Base-by-base conservation (phyloP, 2,888 invertebrate genomes). In the Diplolepis rosae region DNA sequence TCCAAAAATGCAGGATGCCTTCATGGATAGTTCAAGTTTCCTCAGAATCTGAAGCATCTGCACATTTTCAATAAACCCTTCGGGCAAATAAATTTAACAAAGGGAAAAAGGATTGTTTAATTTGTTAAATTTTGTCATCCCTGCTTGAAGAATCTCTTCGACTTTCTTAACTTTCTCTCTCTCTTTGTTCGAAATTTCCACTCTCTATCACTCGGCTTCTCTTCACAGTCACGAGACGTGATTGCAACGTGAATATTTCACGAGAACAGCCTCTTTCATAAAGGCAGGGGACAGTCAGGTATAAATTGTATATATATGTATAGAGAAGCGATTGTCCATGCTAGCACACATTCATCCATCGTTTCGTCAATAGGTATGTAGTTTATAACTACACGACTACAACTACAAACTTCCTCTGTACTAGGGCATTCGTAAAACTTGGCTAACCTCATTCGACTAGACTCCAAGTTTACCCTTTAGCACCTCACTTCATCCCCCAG, bases 191-290 rank as follows among this genome's bases (percentile, higher is more conserved):
- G 24, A 50, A 50, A 50, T 50, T 50, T 50, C 11, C 50, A 24
- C 50, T 50, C 24, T 15, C 3, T 50, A 24, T 18, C 18, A 6
- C 18, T 27, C 50, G 27, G 48, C 7, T 11, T 13, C 22, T 22
- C 35, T 61, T 39, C 61, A 24, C 39, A 24, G 39, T 7, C 61
- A 61, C 35, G 27, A 52, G 71, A 68, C 70, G 71, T 75, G 75
- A 75, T 75, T 75, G 75, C 75, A 18, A 50, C 61, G n/a, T 75
- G 71, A 69, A 75, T 75, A 73, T 73, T 75, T 75, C 39, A 75
- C 68, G 65, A 27, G 65, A 15, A 24, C 39, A 61, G 13, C 39
- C 39, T 13, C 24, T n/a, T 42, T 7, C 22, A 35, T n/a, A 24
- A 50, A 61, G 39, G 9, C 28, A 15, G 28, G n/a, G 24, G 15